phyloP scores from a whole-genome alignment of 2,113 vertebrate genomes.

The western clawed frog (Xenopus tropicalis) region UCB_Xtro_10.0 CM004447.2:81374001-81374500 shows the following conservation, averaged over 20 bases:
- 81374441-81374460: constrained; percentile 33
- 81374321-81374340: constrained; percentile 25
- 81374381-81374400: constrained; percentile 31
- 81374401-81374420: constrained; percentile 33
- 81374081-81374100: constrained; percentile 37
- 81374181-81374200: constrained; percentile 28
- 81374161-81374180: constrained; percentile 43
- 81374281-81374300: constrained; percentile 22
- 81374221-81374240: constrained; percentile 29
- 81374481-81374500: constrained; percentile 32
- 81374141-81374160: constrained; percentile 44
- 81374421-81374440: constrained; percentile 21
- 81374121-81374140: constrained; percentile 40
- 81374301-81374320: constrained; percentile 8
- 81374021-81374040: constrained; percentile 40
- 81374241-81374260: constrained; percentile 22
- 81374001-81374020: constrained; percentile 44
- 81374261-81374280: constrained; percentile 16
- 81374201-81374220: constrained; percentile 39
- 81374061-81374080: constrained; percentile 16
- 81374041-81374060: constrained; percentile 35
- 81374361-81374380: constrained; percentile 26
- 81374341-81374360: constrained; percentile 21
- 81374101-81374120: constrained; percentile 38
- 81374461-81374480: constrained; percentile 23